These are phyloP conservation scores for Muscicapa comitata DNA, from an alignment of 2,797 vertebrate species.

Conservation along the genomic window DNA sequence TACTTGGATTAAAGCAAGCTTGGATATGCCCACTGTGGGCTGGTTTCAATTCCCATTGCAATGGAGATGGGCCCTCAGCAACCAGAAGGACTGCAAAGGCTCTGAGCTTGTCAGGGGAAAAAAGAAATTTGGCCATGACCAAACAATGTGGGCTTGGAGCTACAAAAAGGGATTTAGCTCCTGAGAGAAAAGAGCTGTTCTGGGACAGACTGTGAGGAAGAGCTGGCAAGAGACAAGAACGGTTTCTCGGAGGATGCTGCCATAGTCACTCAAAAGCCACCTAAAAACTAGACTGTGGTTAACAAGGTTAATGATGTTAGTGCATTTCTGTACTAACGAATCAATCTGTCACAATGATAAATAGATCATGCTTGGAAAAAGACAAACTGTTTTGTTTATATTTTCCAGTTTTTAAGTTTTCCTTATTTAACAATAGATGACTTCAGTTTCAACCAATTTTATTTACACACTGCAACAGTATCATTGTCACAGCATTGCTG, in stretches of 20 bases:
- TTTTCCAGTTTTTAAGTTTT: background rate
- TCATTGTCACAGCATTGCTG: conserved; percentile 3
- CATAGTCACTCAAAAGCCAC: background rate
- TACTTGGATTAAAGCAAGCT: background rate
- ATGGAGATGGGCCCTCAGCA: background rate
- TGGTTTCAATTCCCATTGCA: background rate
- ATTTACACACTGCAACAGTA: conserved; percentile 1
- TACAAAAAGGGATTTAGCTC: background rate
- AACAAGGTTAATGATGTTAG: background rate
- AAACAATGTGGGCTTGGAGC: background rate
- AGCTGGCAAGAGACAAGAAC: background rate
- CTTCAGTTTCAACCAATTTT: background rate
- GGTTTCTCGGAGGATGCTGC: background rate
- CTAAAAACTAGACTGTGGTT: background rate
- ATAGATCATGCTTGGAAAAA: background rate
- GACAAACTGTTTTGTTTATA: background rate
- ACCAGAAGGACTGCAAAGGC: background rate
- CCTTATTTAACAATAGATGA: background rate
- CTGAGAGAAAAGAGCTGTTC: background rate
- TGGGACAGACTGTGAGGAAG: background rate
- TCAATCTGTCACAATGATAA: background rate
- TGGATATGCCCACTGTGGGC: background rate
- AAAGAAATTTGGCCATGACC: background rate
- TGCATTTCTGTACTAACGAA: background rate
- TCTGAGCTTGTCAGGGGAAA: background rate